These are phyloP conservation scores for Ctenodactylus gundi DNA, from an alignment of 2,113 vertebrate species.

Conservation along the genomic window DNA sequence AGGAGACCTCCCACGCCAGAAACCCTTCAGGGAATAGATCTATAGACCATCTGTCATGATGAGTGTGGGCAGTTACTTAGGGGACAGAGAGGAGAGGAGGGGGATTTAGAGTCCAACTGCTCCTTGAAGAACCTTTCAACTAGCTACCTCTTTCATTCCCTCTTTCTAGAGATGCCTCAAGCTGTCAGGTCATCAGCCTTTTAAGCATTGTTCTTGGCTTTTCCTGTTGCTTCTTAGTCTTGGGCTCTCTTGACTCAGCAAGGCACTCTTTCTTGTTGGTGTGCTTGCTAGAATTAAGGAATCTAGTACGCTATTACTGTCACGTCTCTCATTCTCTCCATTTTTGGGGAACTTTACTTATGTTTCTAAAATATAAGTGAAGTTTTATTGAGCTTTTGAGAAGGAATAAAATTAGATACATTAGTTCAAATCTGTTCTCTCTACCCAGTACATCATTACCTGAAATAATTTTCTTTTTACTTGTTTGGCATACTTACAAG, in stretches of 20 bases:
- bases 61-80: background rate
- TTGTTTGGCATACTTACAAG: background rate
- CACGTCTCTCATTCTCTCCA: background rate
- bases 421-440: background rate
- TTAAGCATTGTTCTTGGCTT: conserved; percentile 27
- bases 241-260: background rate
- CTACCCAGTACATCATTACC: background rate
- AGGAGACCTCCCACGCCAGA: background rate
- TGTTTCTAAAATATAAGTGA: conserved; percentile 14
- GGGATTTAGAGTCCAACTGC: background rate
- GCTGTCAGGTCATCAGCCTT: background rate
- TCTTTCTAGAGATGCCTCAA: background rate
- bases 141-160: background rate
- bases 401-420: background rate
- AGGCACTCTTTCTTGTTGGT: conserved; percentile 16
- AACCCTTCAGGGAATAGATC: background rate
- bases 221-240: background rate
- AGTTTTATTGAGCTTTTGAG: conserved; percentile 14
- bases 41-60: background rate
- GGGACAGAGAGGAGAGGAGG: background rate
- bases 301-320: background rate
- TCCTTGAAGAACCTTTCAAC: background rate
- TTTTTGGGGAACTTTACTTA: background rate
- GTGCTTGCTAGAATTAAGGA: background rate
- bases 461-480: background rate